Evolutionary conservation across 2,113 vertebrate genomes (phyloP).

Genomic region (Acinonyx jubatus): DNA sequence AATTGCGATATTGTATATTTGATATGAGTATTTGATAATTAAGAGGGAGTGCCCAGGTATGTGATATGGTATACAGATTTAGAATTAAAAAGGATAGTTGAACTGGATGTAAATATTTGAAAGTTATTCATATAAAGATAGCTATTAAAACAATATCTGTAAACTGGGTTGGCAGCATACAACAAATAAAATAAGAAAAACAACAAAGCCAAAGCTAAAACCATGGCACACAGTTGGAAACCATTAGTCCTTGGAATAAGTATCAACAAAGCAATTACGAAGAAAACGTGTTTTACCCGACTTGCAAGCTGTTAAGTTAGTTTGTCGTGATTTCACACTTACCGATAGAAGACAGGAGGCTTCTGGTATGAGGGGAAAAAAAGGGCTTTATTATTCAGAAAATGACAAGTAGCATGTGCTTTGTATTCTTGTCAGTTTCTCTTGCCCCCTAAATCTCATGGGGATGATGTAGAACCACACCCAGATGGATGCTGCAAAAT

Average conservation of each 20-base stretch:
- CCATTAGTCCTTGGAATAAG: not conserved
- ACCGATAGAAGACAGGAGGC: not conserved
- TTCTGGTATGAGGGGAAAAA: not conserved
- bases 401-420: not conserved
- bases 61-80: not conserved
- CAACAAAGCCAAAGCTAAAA: not conserved
- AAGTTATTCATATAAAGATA: not conserved
- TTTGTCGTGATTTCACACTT: not conserved
- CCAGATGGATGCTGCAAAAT: not conserved
- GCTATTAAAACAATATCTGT: not conserved
- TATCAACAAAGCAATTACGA: not conserved
- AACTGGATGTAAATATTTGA: not conserved
- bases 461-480: not conserved
- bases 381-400: not conserved
- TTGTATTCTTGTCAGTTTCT: not conserved
- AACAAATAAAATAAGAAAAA: not conserved
- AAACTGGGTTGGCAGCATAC: not conserved
- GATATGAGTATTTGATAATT: not conserved
- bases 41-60: not conserved
- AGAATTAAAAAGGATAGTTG: not conserved
- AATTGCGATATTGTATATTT: not conserved
- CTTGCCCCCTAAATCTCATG: not conserved
- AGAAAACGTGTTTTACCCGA: not conserved
- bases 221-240: not conserved
- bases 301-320: not conserved